Evolutionary conservation across 2,113 vertebrate species (phyloP).

Genomic region (Lophius piscatorius): DNA sequence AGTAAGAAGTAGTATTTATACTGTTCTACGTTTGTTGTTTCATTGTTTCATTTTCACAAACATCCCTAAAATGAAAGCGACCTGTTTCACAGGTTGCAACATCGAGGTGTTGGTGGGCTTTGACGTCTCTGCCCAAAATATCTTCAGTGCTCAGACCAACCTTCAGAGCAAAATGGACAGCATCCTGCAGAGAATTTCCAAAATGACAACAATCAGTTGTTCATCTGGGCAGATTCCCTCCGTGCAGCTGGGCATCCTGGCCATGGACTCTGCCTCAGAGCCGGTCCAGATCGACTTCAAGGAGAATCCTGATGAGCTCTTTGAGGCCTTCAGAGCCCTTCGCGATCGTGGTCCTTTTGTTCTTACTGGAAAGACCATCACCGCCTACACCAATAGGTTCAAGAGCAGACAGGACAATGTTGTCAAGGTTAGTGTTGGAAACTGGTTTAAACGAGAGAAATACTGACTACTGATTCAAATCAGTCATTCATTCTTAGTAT

Average conservation of each 20-base stretch:
- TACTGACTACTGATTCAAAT: too few species aligned
- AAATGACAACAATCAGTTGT: slow-evolving; percentile 89
- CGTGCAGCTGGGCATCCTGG: slow-evolving; percentile 81
- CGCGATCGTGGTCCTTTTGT: slow-evolving; percentile 84
- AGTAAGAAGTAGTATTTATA: slow-evolving; percentile 64
- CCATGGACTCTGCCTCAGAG: slow-evolving; percentile 76
- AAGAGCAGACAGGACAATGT: slow-evolving; percentile 59
- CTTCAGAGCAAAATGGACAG: slow-evolving; percentile 83
- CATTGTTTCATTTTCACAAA: slow-evolving; percentile 1
- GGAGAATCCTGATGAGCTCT: slow-evolving; percentile 78
- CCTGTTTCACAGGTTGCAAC: slow-evolving; percentile 83
- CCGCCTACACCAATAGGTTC: slow-evolving; percentile 85
- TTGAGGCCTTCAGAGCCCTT: slow-evolving; percentile 82
- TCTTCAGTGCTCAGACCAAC: slow-evolving; percentile 86
- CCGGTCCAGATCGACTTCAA: slow-evolving; percentile 87
- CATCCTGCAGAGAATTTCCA: slow-evolving; percentile 86
- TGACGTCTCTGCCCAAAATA: slow-evolving; percentile 85
- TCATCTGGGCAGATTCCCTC: slow-evolving; percentile 80
- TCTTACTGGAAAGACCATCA: slow-evolving; percentile 83
- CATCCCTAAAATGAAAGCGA: background rate
- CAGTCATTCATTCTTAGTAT: too few species aligned
- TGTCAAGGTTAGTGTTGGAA: slow-evolving; percentile 83
- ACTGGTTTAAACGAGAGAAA: background rate
- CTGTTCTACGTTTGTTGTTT: background rate
- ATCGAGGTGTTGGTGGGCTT: slow-evolving; percentile 94